Conservation (phyloP, 2,888 invertebrate species). For the Tromatobia lineatoria region DNA sequence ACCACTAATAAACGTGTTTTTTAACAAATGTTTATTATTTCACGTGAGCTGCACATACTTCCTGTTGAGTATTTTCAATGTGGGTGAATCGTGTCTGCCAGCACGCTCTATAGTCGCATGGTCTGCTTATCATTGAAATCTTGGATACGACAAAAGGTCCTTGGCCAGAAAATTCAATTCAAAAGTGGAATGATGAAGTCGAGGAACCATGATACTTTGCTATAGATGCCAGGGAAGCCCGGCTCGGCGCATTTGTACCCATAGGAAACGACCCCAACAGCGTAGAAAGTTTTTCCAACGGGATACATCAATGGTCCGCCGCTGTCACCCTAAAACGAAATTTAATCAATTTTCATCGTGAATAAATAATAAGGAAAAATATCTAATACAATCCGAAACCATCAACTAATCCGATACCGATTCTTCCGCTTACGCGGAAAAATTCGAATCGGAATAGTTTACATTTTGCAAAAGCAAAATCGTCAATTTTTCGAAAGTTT, state of each 20-base stretch:
- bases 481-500: too few species aligned
- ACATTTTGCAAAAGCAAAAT: too few species aligned
- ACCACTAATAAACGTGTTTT: background rate
- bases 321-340: conserved; percentile 88
- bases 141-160: background rate
- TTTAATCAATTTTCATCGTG: conserved; percentile 27
- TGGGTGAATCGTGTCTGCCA: background rate
- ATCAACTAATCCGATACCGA: too few species aligned
- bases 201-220: conserved; percentile 88
- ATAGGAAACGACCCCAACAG: conserved; percentile 90
- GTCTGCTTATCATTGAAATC: background rate
- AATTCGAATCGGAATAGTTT: too few species aligned
- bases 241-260: conserved; percentile 88
- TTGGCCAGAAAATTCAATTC: conserved; percentile 38
- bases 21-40: background rate
- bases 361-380: background rate
- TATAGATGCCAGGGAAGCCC: conserved; percentile 91
- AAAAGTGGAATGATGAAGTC: conserved; percentile 70
- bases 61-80: background rate
- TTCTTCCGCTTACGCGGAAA: too few species aligned
- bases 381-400: too few species aligned
- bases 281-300: conserved; percentile 84
- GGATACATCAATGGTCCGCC: conserved; percentile 92
- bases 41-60: background rate
- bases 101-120: background rate